Conservation (phyloP, 2,888 invertebrate species). For the Macrostomum cliftonense region DNA sequence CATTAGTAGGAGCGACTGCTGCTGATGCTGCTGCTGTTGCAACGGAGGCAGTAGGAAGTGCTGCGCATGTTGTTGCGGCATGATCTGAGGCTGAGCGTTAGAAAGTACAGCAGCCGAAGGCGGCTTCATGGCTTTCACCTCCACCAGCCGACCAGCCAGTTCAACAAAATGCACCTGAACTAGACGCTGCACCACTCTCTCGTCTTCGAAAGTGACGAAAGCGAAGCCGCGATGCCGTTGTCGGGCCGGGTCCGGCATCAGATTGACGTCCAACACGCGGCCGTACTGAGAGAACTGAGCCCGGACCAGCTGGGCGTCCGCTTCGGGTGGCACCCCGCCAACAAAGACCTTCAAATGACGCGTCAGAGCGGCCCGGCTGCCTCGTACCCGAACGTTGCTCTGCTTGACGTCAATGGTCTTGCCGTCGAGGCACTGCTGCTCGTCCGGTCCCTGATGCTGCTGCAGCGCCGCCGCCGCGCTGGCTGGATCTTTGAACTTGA, state of each 20-base stretch:
- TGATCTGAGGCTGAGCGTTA: no score
- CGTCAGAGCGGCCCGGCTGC: neutral
- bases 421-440: constrained; percentile 2
- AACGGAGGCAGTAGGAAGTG: no score
- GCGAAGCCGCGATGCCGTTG: constrained; percentile 14
- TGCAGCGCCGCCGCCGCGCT: constrained; percentile 7
- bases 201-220: constrained; percentile 13
- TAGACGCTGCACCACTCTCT: constrained; percentile 11
- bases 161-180: constrained; percentile 11
- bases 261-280: constrained; percentile 12
- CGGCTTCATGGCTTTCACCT: constrained; percentile 13
- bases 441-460: constrained; percentile 1
- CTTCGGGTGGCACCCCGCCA: constrained; percentile 11
- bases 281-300: constrained; percentile 11
- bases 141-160: constrained; percentile 12
- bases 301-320: constrained; percentile 7
- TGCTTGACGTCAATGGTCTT: constrained; percentile 11
- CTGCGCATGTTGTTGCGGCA: no score
- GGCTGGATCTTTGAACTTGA: constrained; percentile 6
- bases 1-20: no score
- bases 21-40: no score
- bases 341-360: constrained; percentile 10
- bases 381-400: constrained; percentile 13
- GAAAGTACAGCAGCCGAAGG: neutral
- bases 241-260: constrained; percentile 10